Conservation (phyloP, 1,140 invertebrate species). For the Hyles vespertilio region DNA sequence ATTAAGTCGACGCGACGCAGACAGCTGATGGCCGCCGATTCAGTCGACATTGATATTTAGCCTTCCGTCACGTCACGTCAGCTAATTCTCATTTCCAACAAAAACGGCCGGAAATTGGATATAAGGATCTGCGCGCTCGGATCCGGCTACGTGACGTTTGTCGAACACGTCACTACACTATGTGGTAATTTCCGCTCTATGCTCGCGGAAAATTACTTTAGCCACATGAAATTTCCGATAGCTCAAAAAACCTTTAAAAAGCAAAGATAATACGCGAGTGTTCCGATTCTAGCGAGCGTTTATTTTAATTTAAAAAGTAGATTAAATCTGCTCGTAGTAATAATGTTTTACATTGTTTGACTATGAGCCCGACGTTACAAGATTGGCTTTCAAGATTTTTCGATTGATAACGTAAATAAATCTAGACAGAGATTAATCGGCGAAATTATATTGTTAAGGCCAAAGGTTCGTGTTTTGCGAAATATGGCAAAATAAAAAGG, state of each 20-base stretch:
- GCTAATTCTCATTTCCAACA: slow-evolving; percentile 73
- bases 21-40: slow-evolving; percentile 22
- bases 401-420: too few species aligned
- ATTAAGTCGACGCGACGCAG: neutral
- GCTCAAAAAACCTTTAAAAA: slow-evolving; percentile 46
- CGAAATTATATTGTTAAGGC: too few species aligned
- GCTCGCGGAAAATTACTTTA: slow-evolving; percentile 74
- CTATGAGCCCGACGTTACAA: too few species aligned
- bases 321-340: too few species aligned
- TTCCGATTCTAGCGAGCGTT: neutral
- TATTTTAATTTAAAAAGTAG: neutral
- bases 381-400: too few species aligned
- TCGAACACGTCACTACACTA: slow-evolving; percentile 74
- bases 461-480: too few species aligned
- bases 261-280: slow-evolving; percentile 22
- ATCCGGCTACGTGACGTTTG: slow-evolving; percentile 74
- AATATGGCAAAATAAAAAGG: too few species aligned
- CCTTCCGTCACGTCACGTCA: slow-evolving; percentile 65
- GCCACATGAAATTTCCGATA: slow-evolving; percentile 71
- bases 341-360: too few species aligned
- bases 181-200: slow-evolving; percentile 73
- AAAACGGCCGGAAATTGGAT: slow-evolving; percentile 74
- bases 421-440: too few species aligned
- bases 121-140: slow-evolving; percentile 71
- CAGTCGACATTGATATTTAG: slow-evolving; percentile 53